Conservation (phyloP, 2,797 vertebrate genomes). For the Enteromius unitaeniatus region DNA sequence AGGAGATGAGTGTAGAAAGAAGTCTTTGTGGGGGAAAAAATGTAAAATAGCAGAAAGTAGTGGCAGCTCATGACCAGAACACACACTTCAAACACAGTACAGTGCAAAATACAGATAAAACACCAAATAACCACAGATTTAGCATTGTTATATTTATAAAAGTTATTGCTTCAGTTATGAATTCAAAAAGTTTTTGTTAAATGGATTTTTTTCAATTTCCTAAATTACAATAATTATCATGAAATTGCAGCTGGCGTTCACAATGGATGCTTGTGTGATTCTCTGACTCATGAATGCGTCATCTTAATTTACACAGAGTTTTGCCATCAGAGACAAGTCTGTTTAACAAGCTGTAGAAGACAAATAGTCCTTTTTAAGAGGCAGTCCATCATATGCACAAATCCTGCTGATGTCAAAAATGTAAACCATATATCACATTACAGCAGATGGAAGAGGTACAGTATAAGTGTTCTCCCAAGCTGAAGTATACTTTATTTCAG, state of each 20-base stretch:
- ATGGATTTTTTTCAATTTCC: neutral
- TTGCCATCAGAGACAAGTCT: neutral
- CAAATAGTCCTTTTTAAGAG: neutral
- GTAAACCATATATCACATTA: neutral
- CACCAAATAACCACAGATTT: neutral
- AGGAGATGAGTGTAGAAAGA: neutral
- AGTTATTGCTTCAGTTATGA: neutral
- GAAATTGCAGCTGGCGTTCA: slow-evolving; percentile 13
- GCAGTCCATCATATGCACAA: neutral
- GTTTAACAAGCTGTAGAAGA: neutral
- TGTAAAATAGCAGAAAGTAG: neutral
- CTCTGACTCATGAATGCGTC: neutral
- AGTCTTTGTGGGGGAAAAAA: neutral
- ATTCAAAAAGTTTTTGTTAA: neutral
- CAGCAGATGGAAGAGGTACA: neutral
- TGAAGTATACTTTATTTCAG: neutral
- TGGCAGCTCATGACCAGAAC: neutral
- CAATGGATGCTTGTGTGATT: slow-evolving; percentile 25
- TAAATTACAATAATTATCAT: neutral
- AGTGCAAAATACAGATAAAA: neutral
- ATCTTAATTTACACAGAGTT: neutral
- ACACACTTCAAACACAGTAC: neutral
- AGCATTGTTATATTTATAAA: neutral
- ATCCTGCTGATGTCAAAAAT: slow-evolving; percentile 17
- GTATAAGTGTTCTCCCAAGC: neutral